phyloP scores from a whole-genome alignment of 2,113 vertebrate species.

The Centropus bengalensis region DNA sequence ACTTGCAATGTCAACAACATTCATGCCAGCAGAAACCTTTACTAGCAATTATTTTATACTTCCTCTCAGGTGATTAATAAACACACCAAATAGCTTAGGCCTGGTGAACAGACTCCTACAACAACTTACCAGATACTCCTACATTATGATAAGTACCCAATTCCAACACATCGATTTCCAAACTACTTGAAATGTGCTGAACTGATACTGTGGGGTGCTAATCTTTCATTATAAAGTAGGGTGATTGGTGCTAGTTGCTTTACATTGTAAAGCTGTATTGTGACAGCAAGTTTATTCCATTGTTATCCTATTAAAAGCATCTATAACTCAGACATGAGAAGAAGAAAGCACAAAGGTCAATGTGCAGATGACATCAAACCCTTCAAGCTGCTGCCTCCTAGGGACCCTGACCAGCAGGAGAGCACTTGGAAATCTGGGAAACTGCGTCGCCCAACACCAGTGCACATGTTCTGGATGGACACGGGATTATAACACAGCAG shows the following conservation, averaged over 20 bases:
- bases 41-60: slow-evolving; percentile 5
- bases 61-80: slow-evolving; percentile 11
- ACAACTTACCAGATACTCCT: background rate
- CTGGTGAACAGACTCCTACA: background rate
- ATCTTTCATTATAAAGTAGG: background rate
- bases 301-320: background rate
- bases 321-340: background rate
- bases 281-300: background rate
- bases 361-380: background rate
- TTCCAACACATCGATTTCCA: background rate
- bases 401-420: background rate
- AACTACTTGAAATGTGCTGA: background rate
- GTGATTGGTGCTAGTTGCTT: background rate
- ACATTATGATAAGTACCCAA: background rate
- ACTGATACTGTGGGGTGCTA: background rate
- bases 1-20: background rate
- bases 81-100: background rate
- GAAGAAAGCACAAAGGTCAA: background rate
- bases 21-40: background rate
- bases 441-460: background rate
- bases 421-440: background rate
- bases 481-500: background rate
- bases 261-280: background rate
- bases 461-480: background rate
- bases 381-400: background rate